A percentile compares a stretch with the other conserved stretches of the same genome.
Conservation (phyloP, 2,113 vertebrate genomes). For the Dunckerocampus dactyliophorus region DNA sequence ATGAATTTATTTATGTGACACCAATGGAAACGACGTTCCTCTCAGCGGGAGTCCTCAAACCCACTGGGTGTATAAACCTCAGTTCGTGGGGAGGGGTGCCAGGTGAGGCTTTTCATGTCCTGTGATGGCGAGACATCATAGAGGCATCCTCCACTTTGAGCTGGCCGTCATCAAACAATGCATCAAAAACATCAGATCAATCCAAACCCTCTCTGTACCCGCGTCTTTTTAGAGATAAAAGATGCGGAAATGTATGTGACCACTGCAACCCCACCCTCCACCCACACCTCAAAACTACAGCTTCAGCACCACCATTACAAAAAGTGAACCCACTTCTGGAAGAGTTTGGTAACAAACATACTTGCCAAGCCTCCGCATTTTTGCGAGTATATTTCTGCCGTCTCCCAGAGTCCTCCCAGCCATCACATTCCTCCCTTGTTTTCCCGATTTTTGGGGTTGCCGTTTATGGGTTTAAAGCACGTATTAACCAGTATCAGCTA, state of each 20-base stretch:
- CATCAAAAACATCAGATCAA: constrained; percentile 93
- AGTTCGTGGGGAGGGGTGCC: constrained; percentile 43
- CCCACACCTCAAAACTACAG: too few relatives aligned
- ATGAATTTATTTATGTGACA: constrained; percentile 60
- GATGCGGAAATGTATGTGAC: constrained; percentile 49
- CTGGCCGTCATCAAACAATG: constrained; percentile 95
- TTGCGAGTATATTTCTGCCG: too few relatives aligned
- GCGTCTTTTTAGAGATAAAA: constrained; percentile 84
- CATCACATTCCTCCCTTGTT: too few relatives aligned
- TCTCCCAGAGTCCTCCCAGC: too few relatives aligned
- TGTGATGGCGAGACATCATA: constrained; percentile 88
- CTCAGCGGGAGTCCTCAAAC: constrained; percentile 56
- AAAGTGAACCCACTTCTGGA: neutral
- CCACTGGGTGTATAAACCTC: constrained; percentile 53
- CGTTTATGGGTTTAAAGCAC: too few relatives aligned
- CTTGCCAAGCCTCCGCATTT: too few relatives aligned
- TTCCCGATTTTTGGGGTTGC: too few relatives aligned
- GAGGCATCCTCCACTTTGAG: constrained; percentile 88
- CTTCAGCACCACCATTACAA: neutral
- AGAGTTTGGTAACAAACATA: too few relatives aligned
- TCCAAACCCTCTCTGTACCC: constrained; percentile 79
- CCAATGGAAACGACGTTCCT: constrained; percentile 57
- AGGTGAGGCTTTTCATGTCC: constrained; percentile 89
- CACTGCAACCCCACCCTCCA: neutral
- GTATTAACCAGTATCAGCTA: too few relatives aligned